Conservation (phyloP, 2,113 vertebrate species). For the Erpornis zantholeuca region DNA sequence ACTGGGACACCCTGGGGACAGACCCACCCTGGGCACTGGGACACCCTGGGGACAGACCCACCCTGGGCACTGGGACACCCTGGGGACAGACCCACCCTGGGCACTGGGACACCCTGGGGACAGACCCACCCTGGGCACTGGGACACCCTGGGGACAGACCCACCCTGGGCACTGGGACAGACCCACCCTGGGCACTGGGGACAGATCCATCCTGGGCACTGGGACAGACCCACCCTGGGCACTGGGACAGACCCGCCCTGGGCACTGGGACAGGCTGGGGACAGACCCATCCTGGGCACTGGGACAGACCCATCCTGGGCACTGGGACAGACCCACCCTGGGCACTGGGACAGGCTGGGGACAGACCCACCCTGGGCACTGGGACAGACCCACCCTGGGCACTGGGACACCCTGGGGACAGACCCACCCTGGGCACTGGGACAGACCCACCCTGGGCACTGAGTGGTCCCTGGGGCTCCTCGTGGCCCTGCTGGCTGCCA, state of each 20-base stretch:
- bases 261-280: not conserved
- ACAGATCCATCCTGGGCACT: too few species aligned
- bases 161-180: rapidly evolving
- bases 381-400: not conserved
- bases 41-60: not conserved
- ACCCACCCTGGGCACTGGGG: too few species aligned
- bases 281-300: rapidly evolving
- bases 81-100: rapidly evolving
- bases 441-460: rapidly evolving
- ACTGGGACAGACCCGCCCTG: rapidly evolving
- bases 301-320: too few species aligned
- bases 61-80: rapidly evolving
- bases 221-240: rapidly evolving
- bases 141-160: not conserved
- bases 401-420: not conserved
- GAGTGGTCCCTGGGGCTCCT: rapidly evolving
- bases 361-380: too few species aligned
- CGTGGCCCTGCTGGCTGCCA: rapidly evolving
- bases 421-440: rapidly evolving
- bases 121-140: rapidly evolving
- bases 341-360: not conserved
- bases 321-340: not conserved
- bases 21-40: rapidly evolving
- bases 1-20: rapidly evolving
- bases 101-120: not conserved